phyloP scores from a whole-genome alignment of 1,140 invertebrate genomes.

The Achatina immaculata region DNA sequence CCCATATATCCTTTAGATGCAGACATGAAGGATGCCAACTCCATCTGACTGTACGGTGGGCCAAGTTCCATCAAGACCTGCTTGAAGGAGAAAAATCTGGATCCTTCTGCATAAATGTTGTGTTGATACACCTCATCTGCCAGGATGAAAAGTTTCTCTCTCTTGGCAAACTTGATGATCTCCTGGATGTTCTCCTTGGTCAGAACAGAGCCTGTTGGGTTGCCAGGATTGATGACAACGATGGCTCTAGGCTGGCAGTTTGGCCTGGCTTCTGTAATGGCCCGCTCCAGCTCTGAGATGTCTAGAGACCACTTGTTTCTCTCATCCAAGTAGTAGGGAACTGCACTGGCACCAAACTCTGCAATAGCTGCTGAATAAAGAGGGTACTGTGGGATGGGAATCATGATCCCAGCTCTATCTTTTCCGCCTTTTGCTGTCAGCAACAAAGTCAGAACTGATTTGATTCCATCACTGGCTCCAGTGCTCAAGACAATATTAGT shows the following conservation, averaged over 20 bases:
- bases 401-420: constrained; percentile 84
- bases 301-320: constrained; percentile 88
- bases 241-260: constrained; percentile 85
- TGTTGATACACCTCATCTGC: constrained; percentile 96
- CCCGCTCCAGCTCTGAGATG: constrained; percentile 84
- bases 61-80: constrained; percentile 91
- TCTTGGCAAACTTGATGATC: constrained; percentile 92
- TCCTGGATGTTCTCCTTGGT: constrained; percentile 89
- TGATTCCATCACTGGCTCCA: constrained; percentile 93
- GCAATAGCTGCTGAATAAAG: constrained; percentile 93
- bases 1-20: constrained; percentile 90
- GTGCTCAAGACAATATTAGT: constrained; percentile 88
- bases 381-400: constrained; percentile 99
- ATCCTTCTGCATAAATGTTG: constrained; percentile 91
- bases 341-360: constrained; percentile 70
- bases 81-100: constrained; percentile 94
- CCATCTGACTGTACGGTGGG: constrained; percentile 83
- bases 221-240: constrained; percentile 98
- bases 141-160: constrained; percentile 87
- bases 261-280: constrained; percentile 79
- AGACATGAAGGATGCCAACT: constrained; percentile 96
- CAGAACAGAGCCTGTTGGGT: constrained; percentile 93
- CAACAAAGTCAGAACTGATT: constrained; percentile 82
- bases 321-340: constrained; percentile 95
- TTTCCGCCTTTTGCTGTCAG: constrained; percentile 76